A percentile compares a stretch with the other conserved stretches of the same genome.
phyloP scores from a whole-genome alignment of 2,888 invertebrate species.

The Aphodius sticticus region DNA sequence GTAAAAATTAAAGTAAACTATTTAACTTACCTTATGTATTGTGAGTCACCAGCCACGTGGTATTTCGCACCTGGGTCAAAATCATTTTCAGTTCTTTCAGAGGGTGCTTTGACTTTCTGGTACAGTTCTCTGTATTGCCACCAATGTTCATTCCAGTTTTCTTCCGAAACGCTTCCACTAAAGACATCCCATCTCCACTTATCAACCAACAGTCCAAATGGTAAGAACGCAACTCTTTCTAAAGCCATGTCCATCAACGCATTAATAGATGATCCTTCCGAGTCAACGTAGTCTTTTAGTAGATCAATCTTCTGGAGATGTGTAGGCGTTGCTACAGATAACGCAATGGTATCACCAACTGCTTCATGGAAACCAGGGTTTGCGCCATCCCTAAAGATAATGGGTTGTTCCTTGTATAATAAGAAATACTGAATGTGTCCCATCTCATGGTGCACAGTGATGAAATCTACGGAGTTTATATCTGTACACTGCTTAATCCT shows the following conservation, averaged over 20 bases:
- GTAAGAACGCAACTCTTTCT: slow-evolving; percentile 63
- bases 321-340: slow-evolving; percentile 64
- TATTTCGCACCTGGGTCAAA: slow-evolving; percentile 62
- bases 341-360: slow-evolving; percentile 68
- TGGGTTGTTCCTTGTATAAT: slow-evolving; percentile 66
- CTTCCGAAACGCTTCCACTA: slow-evolving; percentile 55
- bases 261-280: slow-evolving; percentile 59
- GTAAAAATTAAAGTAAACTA: not conserved
- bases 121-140: slow-evolving; percentile 57
- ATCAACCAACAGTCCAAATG: slow-evolving; percentile 66
- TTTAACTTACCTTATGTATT: slow-evolving; percentile 56
- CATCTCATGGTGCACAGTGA: slow-evolving; percentile 78
- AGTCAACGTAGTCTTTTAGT: slow-evolving; percentile 51
- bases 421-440: slow-evolving; percentile 72
- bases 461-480: slow-evolving; percentile 65
- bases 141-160: slow-evolving; percentile 60
- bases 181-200: slow-evolving; percentile 67
- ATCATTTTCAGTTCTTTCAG: slow-evolving; percentile 54
- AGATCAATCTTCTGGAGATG: slow-evolving; percentile 61
- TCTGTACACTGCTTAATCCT: slow-evolving; percentile 70
- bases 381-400: slow-evolving; percentile 63
- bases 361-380: slow-evolving; percentile 72
- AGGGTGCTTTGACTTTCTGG: slow-evolving; percentile 59
- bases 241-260: slow-evolving; percentile 61
- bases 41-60: slow-evolving; percentile 59